phyloP scores from a whole-genome alignment of 1,140 invertebrate genomes.

The Drosophila lacertosa region DNA sequence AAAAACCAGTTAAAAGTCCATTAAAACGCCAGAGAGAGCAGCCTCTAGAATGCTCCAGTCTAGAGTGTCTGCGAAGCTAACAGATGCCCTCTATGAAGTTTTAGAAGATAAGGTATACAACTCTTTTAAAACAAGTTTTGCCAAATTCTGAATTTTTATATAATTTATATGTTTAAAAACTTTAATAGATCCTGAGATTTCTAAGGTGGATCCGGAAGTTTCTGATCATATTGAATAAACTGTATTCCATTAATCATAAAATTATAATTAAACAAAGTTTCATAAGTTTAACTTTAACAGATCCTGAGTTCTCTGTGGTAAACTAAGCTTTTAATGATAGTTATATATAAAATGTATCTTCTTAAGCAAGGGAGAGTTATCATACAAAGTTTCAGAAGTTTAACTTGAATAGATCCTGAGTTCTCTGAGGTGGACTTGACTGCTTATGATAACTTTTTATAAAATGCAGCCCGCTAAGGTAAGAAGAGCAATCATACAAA shows the following conservation, averaged over 20 bases:
- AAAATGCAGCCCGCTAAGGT: no score
- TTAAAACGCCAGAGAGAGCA: constrained; percentile 72
- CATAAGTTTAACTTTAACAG: no score
- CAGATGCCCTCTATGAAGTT: not conserved
- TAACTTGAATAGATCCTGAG: not conserved
- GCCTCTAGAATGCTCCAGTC: constrained; percentile 8
- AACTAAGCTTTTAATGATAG: no score
- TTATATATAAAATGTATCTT: not conserved
- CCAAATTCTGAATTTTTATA: no score
- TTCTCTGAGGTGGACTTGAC: not conserved
- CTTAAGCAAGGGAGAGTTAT: not conserved
- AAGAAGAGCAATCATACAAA: not conserved
- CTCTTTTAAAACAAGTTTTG: no score
- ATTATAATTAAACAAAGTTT: no score
- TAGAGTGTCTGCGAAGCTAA: not conserved
- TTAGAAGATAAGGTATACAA: no score
- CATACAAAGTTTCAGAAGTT: not conserved
- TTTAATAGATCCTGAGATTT: not conserved
- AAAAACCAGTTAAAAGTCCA: constrained; percentile 81
- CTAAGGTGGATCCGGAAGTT: no score
- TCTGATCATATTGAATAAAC: no score
- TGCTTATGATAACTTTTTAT: not conserved
- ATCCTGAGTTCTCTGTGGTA: not conserved
- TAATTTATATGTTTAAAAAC: no score
- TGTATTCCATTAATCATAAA: no score